A percentile compares a stretch with the other conserved stretches of the same genome.
Evolutionary conservation across 30 jellyfish, hydroid and myxozoan species (phyloP).

Genomic region (Pelagia noctiluca): DNA sequence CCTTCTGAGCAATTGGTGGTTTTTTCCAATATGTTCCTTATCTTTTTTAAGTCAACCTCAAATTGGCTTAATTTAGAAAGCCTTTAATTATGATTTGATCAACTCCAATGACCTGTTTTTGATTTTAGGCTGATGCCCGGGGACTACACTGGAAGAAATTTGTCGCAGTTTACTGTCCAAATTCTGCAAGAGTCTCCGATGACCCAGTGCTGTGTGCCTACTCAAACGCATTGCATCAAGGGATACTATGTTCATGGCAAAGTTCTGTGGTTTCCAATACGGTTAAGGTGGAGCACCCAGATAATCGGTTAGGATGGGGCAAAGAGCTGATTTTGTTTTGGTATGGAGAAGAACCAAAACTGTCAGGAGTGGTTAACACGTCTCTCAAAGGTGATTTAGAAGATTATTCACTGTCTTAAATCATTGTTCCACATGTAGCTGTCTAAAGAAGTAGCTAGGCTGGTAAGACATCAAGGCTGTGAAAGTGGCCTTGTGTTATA

Average conservation of each 20-base stretch:
- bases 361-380: slow-evolving; percentile 58
- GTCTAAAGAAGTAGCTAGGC: too few relatives aligned
- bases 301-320: slow-evolving; percentile 58
- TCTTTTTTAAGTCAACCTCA: too few relatives aligned
- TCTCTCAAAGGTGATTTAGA: slow-evolving; percentile 74
- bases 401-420: too few relatives aligned
- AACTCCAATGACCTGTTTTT: background rate
- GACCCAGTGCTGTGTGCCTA: slow-evolving; percentile 91
- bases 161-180: slow-evolving; percentile 44
- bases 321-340: slow-evolving; percentile 87
- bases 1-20: too few relatives aligned
- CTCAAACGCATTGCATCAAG: slow-evolving; percentile 82
- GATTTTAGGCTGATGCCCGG: slow-evolving; percentile 82
- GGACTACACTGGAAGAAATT: slow-evolving; percentile 96
- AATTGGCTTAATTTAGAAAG: background rate
- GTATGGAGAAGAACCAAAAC: slow-evolving; percentile 98
- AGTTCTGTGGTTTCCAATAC: slow-evolving; percentile 29
- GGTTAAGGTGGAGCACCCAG: slow-evolving; percentile 41
- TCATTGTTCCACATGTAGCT: too few relatives aligned
- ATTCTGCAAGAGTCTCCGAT: slow-evolving; percentile 55
- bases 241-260: slow-evolving; percentile 88
- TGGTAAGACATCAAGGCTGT: too few relatives aligned
- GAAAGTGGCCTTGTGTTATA: too few relatives aligned
- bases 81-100: background rate
- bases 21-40: too few relatives aligned